Conservation (phyloP, 2,113 vertebrate genomes). For the Bettongia penicillata region DNA sequence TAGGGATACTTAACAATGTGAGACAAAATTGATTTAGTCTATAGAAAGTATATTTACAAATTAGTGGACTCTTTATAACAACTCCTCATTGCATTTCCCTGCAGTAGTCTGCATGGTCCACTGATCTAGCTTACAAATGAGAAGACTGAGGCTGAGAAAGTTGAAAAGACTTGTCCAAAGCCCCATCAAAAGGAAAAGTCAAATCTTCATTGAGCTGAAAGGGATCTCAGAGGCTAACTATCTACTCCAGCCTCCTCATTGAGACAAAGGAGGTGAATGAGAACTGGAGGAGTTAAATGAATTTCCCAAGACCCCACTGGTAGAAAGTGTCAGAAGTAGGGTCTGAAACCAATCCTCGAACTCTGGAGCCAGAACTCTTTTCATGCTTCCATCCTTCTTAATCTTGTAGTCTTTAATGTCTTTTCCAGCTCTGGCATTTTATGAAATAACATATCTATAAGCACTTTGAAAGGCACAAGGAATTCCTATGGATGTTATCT, state of each 20-base stretch:
- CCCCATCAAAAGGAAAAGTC: neutral
- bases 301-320: neutral
- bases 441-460: too few species aligned
- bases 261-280: neutral
- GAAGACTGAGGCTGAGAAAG: neutral
- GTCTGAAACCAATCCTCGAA: neutral
- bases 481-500: neutral
- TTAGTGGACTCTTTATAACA: neutral
- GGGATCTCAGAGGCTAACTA: too few species aligned
- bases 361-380: too few species aligned
- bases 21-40: neutral
- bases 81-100: neutral
- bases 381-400: too few species aligned
- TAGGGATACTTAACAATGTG: neutral
- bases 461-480: too few species aligned
- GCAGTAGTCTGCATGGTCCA: neutral
- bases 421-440: too few species aligned
- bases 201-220: neutral
- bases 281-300: neutral
- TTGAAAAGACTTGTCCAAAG: neutral
- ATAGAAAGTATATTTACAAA: neutral
- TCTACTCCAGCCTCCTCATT: neutral
- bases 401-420: too few species aligned
- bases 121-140: neutral
- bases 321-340: neutral